A percentile compares a stretch with the other conserved stretches of the same genome.
Evolutionary conservation across 1,140 invertebrate species (phyloP).

Genomic region (Monomorium pharaonis): DNA sequence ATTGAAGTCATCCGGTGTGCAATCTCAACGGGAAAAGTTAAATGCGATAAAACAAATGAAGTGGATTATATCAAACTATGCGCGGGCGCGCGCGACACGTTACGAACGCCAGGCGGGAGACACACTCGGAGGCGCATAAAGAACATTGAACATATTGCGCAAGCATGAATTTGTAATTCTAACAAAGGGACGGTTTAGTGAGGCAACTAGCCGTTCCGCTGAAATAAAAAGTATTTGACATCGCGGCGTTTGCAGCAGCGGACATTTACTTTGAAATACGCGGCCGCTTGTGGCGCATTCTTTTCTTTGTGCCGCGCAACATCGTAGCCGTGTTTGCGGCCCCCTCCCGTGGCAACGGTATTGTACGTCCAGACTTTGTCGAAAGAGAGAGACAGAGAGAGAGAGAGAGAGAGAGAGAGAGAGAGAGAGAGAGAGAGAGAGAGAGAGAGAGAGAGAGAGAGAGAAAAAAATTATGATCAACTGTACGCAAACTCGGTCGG

Average conservation of each 20-base stretch:
- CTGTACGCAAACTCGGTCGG: slow-evolving; percentile 45
- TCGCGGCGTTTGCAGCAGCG: slow-evolving; percentile 44
- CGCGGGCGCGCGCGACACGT: neutral
- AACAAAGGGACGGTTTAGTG: slow-evolving; percentile 52
- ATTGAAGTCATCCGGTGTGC: neutral
- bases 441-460: neutral
- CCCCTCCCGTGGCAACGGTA: neutral
- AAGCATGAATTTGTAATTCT: slow-evolving; percentile 44
- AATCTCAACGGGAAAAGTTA: neutral
- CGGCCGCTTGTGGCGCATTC: slow-evolving; percentile 37
- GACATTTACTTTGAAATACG: slow-evolving; percentile 54
- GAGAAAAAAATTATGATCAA: slow-evolving; percentile 36
- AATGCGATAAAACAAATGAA: neutral
- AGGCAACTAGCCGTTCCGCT: slow-evolving; percentile 33
- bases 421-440: neutral
- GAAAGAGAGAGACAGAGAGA: neutral
- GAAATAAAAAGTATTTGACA: slow-evolving; percentile 57
- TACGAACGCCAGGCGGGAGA: neutral
- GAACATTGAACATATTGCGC: slow-evolving; percentile 43
- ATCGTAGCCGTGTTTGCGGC: slow-evolving; percentile 6
- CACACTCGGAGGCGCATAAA: neutral
- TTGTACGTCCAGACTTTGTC: slow-evolving; percentile 14
- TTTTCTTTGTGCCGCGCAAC: slow-evolving; percentile 38
- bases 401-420: neutral
- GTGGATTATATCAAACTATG: neutral